Percentiles rank a stretch among this genome's conserved stretches.
phyloP scores from a whole-genome alignment of 2,113 vertebrate species.

The Heloderma charlesbogerti region DNA sequence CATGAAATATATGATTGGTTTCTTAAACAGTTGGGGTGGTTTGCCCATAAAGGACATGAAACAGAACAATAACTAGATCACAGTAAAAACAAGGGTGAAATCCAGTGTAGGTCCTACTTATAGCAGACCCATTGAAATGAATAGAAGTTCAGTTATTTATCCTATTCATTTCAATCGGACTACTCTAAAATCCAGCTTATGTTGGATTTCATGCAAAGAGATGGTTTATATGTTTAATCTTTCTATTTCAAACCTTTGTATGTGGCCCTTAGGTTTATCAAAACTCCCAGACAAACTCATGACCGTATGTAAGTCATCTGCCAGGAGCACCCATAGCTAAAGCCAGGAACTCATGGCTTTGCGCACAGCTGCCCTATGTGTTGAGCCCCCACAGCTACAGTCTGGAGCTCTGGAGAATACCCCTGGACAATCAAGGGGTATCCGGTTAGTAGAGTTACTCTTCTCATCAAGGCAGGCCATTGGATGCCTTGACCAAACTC shows the following conservation, averaged over 20 bases:
- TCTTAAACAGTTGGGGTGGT: not conserved
- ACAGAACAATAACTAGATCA: not conserved
- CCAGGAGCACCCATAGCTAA: not conserved
- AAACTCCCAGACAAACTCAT: not conserved
- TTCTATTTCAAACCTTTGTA: conserved; percentile 7
- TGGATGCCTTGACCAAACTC: not conserved
- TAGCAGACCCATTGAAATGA: no score
- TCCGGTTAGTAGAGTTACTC: not conserved
- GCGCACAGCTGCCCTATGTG: not conserved
- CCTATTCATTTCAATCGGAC: no score
- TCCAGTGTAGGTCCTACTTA: no score
- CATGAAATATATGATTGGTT: not conserved
- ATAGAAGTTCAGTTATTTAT: no score
- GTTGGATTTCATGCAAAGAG: not conserved
- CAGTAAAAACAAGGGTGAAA: not conserved
- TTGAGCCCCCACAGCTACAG: not conserved
- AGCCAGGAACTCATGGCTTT: not conserved
- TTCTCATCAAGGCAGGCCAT: not conserved
- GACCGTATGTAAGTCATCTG: not conserved
- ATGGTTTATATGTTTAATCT: not conserved
- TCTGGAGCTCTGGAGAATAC: not conserved
- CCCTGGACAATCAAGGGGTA: no score
- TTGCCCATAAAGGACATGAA: conserved; percentile 3
- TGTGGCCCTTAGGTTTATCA: conserved; percentile 6
- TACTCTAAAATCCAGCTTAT: no score